phyloP scores from a whole-genome alignment of 2,888 invertebrate genomes.

The Brachypalpus laphriformis region DNA sequence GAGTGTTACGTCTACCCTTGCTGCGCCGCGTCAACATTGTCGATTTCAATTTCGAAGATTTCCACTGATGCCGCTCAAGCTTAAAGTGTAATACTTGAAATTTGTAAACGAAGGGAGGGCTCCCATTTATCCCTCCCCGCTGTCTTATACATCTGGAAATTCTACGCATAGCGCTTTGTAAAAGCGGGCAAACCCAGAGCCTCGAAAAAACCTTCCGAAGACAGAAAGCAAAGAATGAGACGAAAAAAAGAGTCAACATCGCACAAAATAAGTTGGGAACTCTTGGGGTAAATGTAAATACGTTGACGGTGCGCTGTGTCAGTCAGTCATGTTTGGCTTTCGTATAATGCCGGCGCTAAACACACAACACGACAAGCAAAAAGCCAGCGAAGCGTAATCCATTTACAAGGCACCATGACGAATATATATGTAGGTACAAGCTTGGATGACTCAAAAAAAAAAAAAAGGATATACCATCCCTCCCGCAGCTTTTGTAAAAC shows the following conservation, averaged over 20 bases:
- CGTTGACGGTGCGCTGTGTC: slow-evolving; percentile 43
- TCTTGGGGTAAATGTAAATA: slow-evolving; percentile 54
- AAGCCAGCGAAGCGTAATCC: slow-evolving; percentile 70
- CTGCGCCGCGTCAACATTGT: slow-evolving; percentile 36
- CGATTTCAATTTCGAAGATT: slow-evolving; percentile 58
- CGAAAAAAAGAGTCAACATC: slow-evolving; percentile 33
- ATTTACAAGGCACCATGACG: slow-evolving; percentile 70
- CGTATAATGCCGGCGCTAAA: slow-evolving; percentile 59
- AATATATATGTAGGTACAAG: slow-evolving; percentile 10
- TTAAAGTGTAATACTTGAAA: slow-evolving; percentile 56
- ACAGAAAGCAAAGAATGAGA: not conserved
- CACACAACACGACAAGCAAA: slow-evolving; percentile 63
- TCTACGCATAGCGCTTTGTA: slow-evolving; percentile 26
- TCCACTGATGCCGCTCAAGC: slow-evolving; percentile 37
- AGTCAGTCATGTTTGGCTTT: slow-evolving; percentile 62
- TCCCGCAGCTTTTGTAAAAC: slow-evolving; percentile 35
- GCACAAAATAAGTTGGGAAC: slow-evolving; percentile 47
- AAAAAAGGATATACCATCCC: slow-evolving; percentile 31
- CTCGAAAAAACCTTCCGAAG: not conserved
- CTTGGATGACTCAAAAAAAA: slow-evolving; percentile 18
- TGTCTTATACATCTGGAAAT: not conserved
- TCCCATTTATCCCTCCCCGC: slow-evolving; percentile 13
- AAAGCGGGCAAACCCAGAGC: not conserved
- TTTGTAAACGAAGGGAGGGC: slow-evolving; percentile 41
- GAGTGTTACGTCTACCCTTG: not conserved